A percentile compares a stretch with the other conserved stretches of the same genome.
Conservation (phyloP, 2,113 vertebrate genomes). For the Philantomba maxwellii region DNA sequence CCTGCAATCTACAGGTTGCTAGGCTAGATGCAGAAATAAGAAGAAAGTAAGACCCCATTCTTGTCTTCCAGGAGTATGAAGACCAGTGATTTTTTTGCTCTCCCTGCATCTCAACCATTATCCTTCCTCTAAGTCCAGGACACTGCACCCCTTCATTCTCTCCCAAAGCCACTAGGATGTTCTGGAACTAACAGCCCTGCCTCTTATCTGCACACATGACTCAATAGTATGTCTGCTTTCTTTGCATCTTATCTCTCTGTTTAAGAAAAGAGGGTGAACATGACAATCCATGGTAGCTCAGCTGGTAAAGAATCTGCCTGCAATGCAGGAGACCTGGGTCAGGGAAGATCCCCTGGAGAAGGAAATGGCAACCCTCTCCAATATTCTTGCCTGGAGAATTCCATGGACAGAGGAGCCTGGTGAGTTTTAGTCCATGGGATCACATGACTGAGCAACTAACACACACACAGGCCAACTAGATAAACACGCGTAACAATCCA, state of each 20-base stretch:
- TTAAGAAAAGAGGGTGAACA: neutral
- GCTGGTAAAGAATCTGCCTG: neutral
- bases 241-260: neutral
- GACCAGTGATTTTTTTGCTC: neutral
- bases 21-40: neutral
- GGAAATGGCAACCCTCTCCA: neutral
- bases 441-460: neutral
- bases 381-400: neutral
- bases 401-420: neutral
- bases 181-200: neutral
- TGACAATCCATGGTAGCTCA: neutral
- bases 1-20: neutral
- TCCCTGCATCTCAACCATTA: neutral
- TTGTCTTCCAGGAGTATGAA: neutral
- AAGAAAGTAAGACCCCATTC: neutral
- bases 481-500: neutral
- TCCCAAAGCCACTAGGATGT: neutral
- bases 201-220: neutral
- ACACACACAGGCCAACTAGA: neutral
- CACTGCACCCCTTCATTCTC: neutral
- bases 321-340: neutral
- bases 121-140: neutral
- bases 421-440: neutral
- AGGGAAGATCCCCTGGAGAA: neutral
- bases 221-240: neutral